Evolutionary conservation across 2,113 vertebrate genomes (phyloP).

Genomic region (Menidia beryllina): DNA sequence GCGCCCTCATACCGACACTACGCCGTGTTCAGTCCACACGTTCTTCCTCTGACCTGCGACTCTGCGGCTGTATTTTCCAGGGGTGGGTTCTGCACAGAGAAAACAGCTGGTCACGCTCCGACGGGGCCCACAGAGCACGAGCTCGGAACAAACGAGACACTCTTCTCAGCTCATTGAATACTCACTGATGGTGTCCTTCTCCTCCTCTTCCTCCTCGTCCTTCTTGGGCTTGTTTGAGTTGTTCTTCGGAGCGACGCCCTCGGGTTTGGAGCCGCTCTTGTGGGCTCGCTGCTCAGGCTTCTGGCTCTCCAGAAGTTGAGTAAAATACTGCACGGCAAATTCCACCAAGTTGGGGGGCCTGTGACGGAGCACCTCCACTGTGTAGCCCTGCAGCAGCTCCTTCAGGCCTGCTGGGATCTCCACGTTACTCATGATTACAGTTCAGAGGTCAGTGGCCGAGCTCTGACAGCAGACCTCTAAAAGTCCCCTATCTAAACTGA

Average conservation of each 20-base stretch:
- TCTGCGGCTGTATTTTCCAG: constrained; percentile 87
- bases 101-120: not conserved
- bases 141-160: no score
- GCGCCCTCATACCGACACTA: not conserved
- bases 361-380: constrained; percentile 90
- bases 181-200: constrained; percentile 65
- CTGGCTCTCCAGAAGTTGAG: constrained; percentile 79
- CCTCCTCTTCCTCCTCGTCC: constrained; percentile 47
- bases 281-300: constrained; percentile 38
- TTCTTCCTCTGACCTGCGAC: constrained; percentile 86
- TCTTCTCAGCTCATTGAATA: constrained; percentile 21
- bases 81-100: constrained; percentile 81
- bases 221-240: constrained; percentile 36
- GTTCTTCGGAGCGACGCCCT: constrained; percentile 58
- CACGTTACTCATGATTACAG: constrained; percentile 77
- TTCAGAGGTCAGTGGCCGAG: constrained; percentile 10
- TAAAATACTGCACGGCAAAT: constrained; percentile 91
- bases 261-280: constrained; percentile 20
- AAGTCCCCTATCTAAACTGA: constrained; percentile 5
- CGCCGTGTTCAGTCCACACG: not conserved
- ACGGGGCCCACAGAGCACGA: no score
- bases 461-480: not conserved
- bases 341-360: constrained; percentile 87
- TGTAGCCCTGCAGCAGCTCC: constrained; percentile 91
- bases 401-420: constrained; percentile 89